phyloP scores from a whole-genome alignment of 2,113 vertebrate genomes.

The Erinaceus europaeus region DNA sequence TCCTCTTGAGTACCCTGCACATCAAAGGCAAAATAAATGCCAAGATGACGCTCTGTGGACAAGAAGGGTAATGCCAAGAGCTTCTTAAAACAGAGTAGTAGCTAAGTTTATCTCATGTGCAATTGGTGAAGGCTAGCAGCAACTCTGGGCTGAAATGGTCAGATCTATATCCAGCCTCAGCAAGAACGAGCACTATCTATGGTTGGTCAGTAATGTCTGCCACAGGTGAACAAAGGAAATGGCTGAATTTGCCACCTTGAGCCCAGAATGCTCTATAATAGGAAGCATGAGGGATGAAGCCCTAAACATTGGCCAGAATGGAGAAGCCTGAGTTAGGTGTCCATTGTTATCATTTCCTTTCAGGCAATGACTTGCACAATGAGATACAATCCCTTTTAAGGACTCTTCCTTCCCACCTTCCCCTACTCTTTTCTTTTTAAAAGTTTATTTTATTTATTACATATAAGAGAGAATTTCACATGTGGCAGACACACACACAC shows the following conservation, averaged over 20 bases:
- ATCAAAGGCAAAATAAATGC: background rate
- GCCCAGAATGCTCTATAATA: background rate
- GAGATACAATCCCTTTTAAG: background rate
- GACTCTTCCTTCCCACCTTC: background rate
- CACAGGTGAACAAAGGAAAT: background rate
- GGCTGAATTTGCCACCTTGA: no score
- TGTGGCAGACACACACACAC: no score
- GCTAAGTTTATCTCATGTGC: background rate
- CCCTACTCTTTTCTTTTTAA: no score
- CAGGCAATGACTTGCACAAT: background rate
- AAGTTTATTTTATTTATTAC: no score
- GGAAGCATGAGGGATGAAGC: background rate
- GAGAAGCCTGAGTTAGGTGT: background rate
- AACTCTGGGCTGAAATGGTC: background rate
- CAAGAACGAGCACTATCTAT: background rate
- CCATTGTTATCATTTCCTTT: background rate
- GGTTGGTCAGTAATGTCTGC: conserved; percentile 12
- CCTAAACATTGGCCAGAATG: background rate
- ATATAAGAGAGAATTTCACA: no score
- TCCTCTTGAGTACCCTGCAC: background rate
- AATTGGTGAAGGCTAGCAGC: background rate
- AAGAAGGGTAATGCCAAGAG: background rate
- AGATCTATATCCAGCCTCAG: background rate
- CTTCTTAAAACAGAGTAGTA: background rate
- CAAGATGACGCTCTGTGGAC: background rate